These are phyloP conservation scores for Yponomeuta evonymella DNA, from an alignment of 2,888 invertebrate species.

Conservation along the genomic window DNA sequence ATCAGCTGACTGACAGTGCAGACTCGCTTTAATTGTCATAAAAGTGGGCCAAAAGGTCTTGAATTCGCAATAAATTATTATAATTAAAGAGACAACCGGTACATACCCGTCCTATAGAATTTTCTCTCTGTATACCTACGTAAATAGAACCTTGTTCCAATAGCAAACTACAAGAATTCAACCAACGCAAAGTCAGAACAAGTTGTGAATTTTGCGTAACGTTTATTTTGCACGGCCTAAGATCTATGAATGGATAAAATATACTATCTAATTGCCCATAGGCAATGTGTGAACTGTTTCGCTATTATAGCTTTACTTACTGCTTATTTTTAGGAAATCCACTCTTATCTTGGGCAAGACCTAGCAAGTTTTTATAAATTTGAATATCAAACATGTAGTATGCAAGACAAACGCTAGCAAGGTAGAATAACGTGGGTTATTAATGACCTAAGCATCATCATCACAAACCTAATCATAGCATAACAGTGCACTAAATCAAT, in stretches of 20 bases:
- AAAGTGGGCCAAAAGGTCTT: slow-evolving; percentile 1
- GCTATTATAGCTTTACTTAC: no score
- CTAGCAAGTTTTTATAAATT: no score
- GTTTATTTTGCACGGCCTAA: neutral
- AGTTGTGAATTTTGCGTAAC: neutral
- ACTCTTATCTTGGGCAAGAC: no score
- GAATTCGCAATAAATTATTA: neutral
- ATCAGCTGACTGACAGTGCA: neutral
- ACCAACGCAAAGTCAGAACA: neutral
- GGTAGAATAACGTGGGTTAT: no score
- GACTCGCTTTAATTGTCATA: neutral
- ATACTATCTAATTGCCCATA: no score
- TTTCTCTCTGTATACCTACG: neutral
- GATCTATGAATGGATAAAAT: no score
- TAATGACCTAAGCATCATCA: neutral
- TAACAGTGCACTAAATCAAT: neutral
- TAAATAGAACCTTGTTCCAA: slow-evolving; percentile 1
- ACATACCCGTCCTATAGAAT: neutral
- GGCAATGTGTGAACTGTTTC: no score
- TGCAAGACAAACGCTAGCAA: no score
- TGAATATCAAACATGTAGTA: no score
- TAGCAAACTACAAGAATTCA: neutral
- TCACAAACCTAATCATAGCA: neutral
- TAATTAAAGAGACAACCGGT: neutral
- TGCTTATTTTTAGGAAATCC: no score